Conservation (phyloP, 2,797 vertebrate species). For the Hafferia zeledoni region DNA sequence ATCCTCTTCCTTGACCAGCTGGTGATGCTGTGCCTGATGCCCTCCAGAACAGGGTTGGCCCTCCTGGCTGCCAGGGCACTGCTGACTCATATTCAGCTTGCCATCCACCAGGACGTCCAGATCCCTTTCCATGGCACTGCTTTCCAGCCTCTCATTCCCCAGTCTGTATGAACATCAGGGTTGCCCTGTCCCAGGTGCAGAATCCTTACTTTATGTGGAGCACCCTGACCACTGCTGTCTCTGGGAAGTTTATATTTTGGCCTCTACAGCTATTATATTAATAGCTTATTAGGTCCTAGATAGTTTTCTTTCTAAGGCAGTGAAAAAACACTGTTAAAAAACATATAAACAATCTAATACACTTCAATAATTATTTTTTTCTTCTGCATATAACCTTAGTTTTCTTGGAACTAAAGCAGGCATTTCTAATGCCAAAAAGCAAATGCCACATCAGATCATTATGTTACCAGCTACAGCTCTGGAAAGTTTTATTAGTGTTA, state of each 20-base stretch:
- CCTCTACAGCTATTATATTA: background rate
- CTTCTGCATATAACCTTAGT: background rate
- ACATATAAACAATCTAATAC: background rate
- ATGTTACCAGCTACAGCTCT: background rate
- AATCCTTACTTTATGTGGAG: background rate
- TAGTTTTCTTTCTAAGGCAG: background rate
- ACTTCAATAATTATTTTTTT: background rate
- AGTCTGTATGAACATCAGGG: too few relatives aligned
- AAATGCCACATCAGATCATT: background rate
- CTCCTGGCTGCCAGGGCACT: background rate
- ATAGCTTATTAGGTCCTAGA: background rate
- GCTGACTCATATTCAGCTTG: rapidly evolving
- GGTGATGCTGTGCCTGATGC: rapidly evolving
- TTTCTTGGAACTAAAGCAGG: background rate
- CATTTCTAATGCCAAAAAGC: background rate
- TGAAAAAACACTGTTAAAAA: background rate
- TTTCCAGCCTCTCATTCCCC: background rate
- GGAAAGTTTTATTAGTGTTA: background rate
- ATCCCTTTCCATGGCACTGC: background rate
- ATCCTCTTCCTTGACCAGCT: rapidly evolving
- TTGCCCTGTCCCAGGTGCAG: background rate
- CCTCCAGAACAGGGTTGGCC: rapidly evolving
- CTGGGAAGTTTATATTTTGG: background rate
- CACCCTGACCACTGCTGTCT: background rate
- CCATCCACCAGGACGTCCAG: rapidly evolving